Evolutionary conservation across 2,113 vertebrate genomes (phyloP).

Genomic region (Eublepharis macularius): DNA sequence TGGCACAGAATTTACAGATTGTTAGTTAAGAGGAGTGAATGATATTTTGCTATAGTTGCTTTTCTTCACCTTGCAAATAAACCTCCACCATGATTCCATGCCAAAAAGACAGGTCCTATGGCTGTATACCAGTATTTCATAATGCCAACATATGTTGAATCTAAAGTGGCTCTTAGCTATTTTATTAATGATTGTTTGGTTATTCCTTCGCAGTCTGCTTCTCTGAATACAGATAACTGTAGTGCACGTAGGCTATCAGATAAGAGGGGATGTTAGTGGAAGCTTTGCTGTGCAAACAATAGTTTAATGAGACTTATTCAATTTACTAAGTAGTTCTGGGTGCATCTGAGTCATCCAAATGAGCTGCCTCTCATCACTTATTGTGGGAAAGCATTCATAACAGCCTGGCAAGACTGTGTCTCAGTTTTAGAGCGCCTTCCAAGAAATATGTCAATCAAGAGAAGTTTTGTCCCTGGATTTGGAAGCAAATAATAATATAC

Average conservation of each 20-base stretch:
- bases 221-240: constrained; percentile 18
- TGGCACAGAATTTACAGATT: constrained; percentile 48
- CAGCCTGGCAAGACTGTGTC: not conserved
- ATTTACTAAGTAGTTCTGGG: constrained; percentile 35
- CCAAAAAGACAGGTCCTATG: constrained; percentile 55
- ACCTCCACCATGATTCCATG: constrained; percentile 61
- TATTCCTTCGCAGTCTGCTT: constrained; percentile 32
- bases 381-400: not conserved
- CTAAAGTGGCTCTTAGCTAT: constrained; percentile 55
- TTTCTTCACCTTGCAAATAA: constrained; percentile 56
- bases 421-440: not conserved
- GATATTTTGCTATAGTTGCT: constrained; percentile 41
- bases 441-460: not conserved
- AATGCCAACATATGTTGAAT: constrained; percentile 55
- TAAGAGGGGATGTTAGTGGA: constrained; percentile 22
- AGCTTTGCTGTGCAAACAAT: constrained; percentile 24
- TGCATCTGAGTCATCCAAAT: constrained; percentile 25
- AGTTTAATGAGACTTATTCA: constrained; percentile 26
- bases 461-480: not conserved
- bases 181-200: constrained; percentile 64
- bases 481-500: not conserved
- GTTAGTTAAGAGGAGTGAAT: constrained; percentile 48
- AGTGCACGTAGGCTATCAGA: constrained; percentile 14
- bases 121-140: constrained; percentile 52
- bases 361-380: not conserved